Percentiles rank a stretch among this genome's conserved stretches.
These are phyloP conservation scores for Elanoides forficatus DNA, from an alignment of 2,113 vertebrate genomes.

Conservation along the genomic window DNA sequence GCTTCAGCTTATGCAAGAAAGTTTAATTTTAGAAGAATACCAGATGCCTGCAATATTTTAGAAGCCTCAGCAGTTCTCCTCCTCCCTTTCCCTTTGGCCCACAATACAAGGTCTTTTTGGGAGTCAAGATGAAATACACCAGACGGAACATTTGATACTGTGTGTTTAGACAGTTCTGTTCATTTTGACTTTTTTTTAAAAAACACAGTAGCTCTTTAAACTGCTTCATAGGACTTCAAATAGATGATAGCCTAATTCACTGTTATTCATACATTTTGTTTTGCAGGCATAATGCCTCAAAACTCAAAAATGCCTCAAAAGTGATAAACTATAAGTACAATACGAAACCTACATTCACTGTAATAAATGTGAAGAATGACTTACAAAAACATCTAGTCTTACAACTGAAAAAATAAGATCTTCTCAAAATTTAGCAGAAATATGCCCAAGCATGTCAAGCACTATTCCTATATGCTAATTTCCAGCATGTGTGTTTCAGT, in stretches of 20 bases:
- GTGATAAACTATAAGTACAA: neutral
- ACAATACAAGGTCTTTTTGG: neutral
- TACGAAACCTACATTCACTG: neutral
- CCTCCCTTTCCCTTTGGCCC: neutral
- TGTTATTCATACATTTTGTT: neutral
- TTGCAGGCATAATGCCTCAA: neutral
- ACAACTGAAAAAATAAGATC: neutral
- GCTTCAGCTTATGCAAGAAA: neutral
- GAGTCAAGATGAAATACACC: neutral
- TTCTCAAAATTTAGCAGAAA: neutral
- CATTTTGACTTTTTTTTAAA: neutral
- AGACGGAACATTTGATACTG: neutral
- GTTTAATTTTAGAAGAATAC: slow-evolving; percentile 2
- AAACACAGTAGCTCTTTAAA: neutral
- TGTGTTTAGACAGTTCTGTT: neutral
- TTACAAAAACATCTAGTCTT: neutral
- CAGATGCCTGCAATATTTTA: neutral
- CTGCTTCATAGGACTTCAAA: neutral
- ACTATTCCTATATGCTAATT: neutral
- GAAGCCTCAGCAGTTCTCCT: neutral
- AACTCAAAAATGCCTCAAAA: too few relatives aligned
- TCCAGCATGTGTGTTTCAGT: neutral
- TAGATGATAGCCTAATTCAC: neutral
- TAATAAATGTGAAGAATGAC: neutral
- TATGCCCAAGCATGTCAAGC: neutral